Conservation (phyloP, 2,888 invertebrate species). For the Cheilosia scutellata region DNA sequence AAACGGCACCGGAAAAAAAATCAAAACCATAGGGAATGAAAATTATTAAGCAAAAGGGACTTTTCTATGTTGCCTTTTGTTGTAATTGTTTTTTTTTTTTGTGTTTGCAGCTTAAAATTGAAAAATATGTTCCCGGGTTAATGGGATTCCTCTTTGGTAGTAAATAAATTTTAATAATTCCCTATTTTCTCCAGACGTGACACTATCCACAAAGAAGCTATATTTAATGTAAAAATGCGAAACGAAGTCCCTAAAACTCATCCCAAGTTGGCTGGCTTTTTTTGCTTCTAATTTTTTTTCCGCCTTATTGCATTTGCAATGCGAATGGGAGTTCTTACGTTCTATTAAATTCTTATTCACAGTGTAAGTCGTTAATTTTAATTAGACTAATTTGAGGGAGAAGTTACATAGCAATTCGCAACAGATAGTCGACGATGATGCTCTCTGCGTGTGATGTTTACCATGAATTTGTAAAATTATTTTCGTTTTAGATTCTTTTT, state of each 20-base stretch:
- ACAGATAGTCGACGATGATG: conserved; percentile 6
- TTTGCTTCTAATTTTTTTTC: conserved; percentile 2
- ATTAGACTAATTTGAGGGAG: conserved; percentile 65
- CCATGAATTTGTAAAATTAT: conserved; percentile 42
- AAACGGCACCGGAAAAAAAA: conserved; percentile 20
- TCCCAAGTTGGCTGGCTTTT: conserved; percentile 22
- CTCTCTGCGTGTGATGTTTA: conserved; percentile 45
- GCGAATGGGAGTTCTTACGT: conserved; percentile 48
- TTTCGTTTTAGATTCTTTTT: conserved; percentile 12
- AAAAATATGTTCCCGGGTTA: conserved; percentile 71
- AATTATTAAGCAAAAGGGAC: conserved; percentile 34
- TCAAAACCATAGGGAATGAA: conserved; percentile 21
- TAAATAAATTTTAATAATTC: conserved; percentile 74
- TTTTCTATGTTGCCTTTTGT: conserved; percentile 19
- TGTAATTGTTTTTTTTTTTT: conserved; percentile 61
- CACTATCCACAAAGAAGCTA: conserved; percentile 39
- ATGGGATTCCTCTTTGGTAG: conserved; percentile 72
- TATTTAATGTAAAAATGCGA: conserved; percentile 26
- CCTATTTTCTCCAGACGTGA: conserved; percentile 52
- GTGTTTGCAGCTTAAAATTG: conserved; percentile 54
- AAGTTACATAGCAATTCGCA: conserved; percentile 41
- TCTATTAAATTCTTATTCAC: conserved; percentile 57
- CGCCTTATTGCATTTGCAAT: conserved; percentile 20
- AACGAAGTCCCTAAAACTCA: conserved; percentile 17
- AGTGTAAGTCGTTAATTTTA: conserved; percentile 66